Evolutionary conservation across 2,888 invertebrate genomes (phyloP).

Genomic region (Morpho helenor): DNA sequence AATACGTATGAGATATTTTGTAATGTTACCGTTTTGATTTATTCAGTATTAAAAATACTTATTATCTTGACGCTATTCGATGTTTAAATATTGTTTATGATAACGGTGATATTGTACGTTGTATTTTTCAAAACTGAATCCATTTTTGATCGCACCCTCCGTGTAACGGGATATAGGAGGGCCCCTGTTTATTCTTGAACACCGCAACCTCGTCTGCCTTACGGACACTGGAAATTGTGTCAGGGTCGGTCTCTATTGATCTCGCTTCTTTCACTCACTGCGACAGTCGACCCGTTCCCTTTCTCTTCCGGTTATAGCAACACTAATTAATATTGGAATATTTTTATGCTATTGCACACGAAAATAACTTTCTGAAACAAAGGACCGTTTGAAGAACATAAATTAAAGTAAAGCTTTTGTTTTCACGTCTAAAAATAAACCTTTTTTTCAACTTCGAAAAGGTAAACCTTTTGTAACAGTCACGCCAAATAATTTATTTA

Average conservation of each 20-base stretch:
- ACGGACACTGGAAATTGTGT: constrained; percentile 69
- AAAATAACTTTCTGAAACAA: constrained; percentile 23
- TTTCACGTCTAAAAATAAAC: constrained; percentile 15
- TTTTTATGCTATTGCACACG: constrained; percentile 26
- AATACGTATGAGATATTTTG: too few relatives aligned
- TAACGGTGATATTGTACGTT: too few relatives aligned
- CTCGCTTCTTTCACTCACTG: constrained; percentile 61
- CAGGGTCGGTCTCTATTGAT: constrained; percentile 74
- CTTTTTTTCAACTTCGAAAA: constrained; percentile 14
- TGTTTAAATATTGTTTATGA: too few relatives aligned
- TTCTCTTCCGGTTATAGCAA: constrained; percentile 49
- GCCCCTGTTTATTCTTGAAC: constrained; percentile 64
- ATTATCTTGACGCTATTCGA: too few relatives aligned
- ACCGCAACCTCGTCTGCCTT: constrained; percentile 47
- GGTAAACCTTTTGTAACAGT: constrained; percentile 21
- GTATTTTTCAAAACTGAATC: constrained; percentile 9
- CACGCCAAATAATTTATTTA: constrained; percentile 25
- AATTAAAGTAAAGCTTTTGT: constrained; percentile 29
- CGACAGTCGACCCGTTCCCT: constrained; percentile 53
- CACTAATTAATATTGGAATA: constrained; percentile 39
- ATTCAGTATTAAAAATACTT: too few relatives aligned
- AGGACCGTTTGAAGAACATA: constrained; percentile 23
- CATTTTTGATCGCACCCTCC: constrained; percentile 38
- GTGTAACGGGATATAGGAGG: constrained; percentile 26
- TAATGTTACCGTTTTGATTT: too few relatives aligned